A percentile compares a stretch with the other conserved stretches of the same genome.
phyloP scores from a whole-genome alignment of 2,888 invertebrate species.

The Epirrhoe tristata region DNA sequence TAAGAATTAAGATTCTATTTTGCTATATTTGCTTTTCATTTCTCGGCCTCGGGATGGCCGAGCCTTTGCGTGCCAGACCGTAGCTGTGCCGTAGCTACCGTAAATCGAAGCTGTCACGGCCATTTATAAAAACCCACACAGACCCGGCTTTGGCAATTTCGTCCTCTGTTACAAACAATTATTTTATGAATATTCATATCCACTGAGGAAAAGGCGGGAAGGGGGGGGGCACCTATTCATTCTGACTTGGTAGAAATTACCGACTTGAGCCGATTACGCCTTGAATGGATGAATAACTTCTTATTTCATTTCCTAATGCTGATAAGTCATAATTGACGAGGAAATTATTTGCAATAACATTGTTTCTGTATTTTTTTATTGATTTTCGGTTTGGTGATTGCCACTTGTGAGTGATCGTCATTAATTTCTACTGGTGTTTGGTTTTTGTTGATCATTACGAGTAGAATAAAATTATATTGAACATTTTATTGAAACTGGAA shows the following conservation, averaged over 20 bases:
- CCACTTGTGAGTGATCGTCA: neutral
- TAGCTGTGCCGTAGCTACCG: conserved; percentile 46
- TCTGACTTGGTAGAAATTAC: conserved; percentile 36
- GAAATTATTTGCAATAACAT: conserved; percentile 1
- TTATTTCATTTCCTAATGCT: conserved; percentile 7
- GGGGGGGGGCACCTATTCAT: conserved; percentile 38
- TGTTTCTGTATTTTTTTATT: neutral
- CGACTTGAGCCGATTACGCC: conserved; percentile 25
- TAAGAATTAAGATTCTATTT: neutral
- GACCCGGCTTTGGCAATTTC: conserved; percentile 53
- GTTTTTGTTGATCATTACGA: too few species aligned
- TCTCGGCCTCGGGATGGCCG: neutral
- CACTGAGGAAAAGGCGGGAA: conserved; percentile 38
- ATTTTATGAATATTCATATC: conserved; percentile 63
- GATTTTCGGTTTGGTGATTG: neutral
- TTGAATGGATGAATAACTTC: conserved; percentile 33
- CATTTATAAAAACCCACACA: conserved; percentile 59
- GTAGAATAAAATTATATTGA: too few species aligned
- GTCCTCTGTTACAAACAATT: conserved; percentile 57
- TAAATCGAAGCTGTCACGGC: conserved; percentile 61
- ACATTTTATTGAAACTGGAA: too few species aligned
- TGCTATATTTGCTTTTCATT: neutral
- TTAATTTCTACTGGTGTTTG: too few species aligned
- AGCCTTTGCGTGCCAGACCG: conserved; percentile 15
- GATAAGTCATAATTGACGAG: neutral